Evolutionary conservation across 2,888 invertebrate species (phyloP).

Genomic region (Criorhina ranunculi): DNA sequence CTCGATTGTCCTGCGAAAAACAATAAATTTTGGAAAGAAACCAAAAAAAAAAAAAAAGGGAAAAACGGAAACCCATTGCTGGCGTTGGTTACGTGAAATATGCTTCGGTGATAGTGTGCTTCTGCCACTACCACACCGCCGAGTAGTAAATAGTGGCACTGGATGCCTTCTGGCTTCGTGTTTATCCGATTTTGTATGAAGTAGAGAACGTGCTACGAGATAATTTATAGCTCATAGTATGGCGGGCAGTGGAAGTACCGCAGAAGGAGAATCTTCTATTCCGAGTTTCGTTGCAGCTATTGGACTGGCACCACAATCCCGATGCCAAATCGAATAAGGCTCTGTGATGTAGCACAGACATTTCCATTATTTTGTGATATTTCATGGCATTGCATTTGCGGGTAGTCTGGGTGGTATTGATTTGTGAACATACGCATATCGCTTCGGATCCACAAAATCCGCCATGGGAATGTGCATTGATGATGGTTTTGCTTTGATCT

Average conservation of each 20-base stretch:
- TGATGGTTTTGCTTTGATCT: slow-evolving; percentile 16
- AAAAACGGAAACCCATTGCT: slow-evolving; percentile 27
- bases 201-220: slow-evolving; percentile 49
- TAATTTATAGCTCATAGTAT: slow-evolving; percentile 64
- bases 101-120: slow-evolving; percentile 44
- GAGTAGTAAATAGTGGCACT: slow-evolving; percentile 34
- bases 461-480: slow-evolving; percentile 44
- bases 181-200: slow-evolving; percentile 53
- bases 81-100: slow-evolving; percentile 52
- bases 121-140: slow-evolving; percentile 3
- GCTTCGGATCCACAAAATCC: slow-evolving; percentile 51
- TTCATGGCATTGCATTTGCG: slow-evolving; percentile 57
- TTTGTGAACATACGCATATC: slow-evolving; percentile 68
- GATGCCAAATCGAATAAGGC: slow-evolving; percentile 68
- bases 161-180: slow-evolving; percentile 47
- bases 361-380: slow-evolving; percentile 75
- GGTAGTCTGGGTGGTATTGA: slow-evolving; percentile 42
- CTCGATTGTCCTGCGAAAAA: slow-evolving; percentile 30
- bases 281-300: slow-evolving; percentile 40
- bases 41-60: no score
- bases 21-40: slow-evolving; percentile 53
- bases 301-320: slow-evolving; percentile 51
- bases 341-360: slow-evolving; percentile 67
- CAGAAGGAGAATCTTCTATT: slow-evolving; percentile 46
- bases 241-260: slow-evolving; percentile 37